Percentiles rank a stretch among this genome's conserved stretches.
These are phyloP conservation scores for Anastrepha ludens DNA, from an alignment of 1,140 invertebrate genomes.

Conservation along the genomic window DNA sequence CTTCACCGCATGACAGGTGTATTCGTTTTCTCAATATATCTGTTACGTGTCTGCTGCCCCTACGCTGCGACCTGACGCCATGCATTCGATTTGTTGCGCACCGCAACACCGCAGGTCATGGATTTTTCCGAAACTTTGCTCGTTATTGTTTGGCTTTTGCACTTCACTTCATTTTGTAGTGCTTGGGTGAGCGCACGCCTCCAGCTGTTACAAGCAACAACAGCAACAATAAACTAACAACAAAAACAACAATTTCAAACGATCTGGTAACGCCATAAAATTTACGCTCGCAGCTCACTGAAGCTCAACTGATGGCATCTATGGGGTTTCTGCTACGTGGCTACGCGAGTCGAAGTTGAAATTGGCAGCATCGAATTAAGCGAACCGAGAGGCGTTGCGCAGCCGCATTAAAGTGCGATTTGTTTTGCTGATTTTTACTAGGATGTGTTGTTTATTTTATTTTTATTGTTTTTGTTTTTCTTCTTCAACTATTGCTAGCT, in stretches of 20 bases:
- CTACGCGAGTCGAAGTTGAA: background rate
- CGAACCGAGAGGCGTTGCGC: background rate
- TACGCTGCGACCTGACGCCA: background rate
- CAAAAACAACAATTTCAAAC: background rate
- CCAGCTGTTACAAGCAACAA: background rate
- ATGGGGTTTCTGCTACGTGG: background rate
- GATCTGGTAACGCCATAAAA: constrained; percentile 44
- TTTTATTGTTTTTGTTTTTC: background rate
- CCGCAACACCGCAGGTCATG: constrained; percentile 23
- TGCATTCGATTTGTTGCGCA: background rate
- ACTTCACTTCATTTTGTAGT: constrained; percentile 68
- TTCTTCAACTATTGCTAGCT: background rate
- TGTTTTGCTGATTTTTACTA: constrained; percentile 48
- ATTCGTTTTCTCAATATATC: background rate
- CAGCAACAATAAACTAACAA: background rate
- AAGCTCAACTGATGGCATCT: constrained; percentile 47
- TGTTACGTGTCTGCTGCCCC: too few relatives aligned
- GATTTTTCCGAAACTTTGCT: constrained; percentile 63
- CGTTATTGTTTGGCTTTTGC: constrained; percentile 71
- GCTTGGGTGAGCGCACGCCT: constrained; percentile 32
- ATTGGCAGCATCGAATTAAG: background rate
- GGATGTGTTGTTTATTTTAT: background rate
- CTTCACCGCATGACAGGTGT: background rate
- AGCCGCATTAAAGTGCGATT: constrained; percentile 46
- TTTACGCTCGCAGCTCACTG: constrained; percentile 20